Base-by-base conservation (phyloP, 1,140 invertebrate species). In the Mactra quadrangularis region DNA sequence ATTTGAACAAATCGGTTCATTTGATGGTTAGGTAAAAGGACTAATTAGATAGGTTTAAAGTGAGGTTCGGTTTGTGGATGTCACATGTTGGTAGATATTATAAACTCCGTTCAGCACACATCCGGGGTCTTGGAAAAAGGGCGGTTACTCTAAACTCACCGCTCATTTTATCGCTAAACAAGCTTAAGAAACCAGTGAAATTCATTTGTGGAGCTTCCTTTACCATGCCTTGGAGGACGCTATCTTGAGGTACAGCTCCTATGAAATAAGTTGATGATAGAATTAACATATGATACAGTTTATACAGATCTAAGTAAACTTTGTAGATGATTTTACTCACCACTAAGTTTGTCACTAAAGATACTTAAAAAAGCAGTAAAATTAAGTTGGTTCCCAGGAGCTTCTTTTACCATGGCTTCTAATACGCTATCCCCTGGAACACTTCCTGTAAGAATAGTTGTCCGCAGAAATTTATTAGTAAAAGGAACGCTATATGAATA, bases 301-400 rank as follows among this genome's bases (percentile, higher is more conserved):
- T 41, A 76, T 64, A 22, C 41, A 25, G 1, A 62, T n/a, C 38
- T 7, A 41, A 41, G 15, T 15, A 41, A 41, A 7, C 38, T n/a
- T n/a, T 64, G 60, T 33, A 31, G 60, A 64, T 29, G 41, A 64
- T 50, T 11, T 25, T 81, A 85, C 89, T 88, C 86, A 92, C 98
- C 98, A 94, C 98, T 97, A 64, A 92, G 83, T 70, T 92, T 92
- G 82, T 99, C 98, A 75, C 98, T 98, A 94, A 99, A 99, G 27
- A 99, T 93, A n/a, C 98, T 99, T 19, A 99, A 94, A 92, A 99
- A 99, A 97, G 99, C 98, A 35, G 98, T 99, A 91, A 99, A 99
- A 93, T 99, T 99, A 70, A 99, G 98, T 41, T 98, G 97, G 66
- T 70, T 66, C 1, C 77, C 77, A 0, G 98, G 98, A 4, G 98